phyloP scores from a whole-genome alignment of 2,113 vertebrate species.

The Megaptera novaeangliae region DNA sequence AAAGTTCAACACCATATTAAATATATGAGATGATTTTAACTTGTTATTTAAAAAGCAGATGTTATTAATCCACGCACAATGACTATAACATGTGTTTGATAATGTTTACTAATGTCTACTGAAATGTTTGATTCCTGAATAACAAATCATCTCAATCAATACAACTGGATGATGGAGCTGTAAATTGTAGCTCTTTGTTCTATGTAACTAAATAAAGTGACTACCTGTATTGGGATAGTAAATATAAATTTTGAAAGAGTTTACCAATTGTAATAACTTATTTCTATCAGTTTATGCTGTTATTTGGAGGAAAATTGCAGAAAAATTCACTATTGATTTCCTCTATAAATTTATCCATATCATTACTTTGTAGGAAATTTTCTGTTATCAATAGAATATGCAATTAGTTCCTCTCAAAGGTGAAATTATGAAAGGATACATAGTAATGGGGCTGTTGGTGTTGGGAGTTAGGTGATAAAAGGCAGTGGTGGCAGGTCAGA shows the following conservation, averaged over 20 bases:
- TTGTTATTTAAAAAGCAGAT: constrained; percentile 8
- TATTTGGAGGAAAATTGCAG: background rate
- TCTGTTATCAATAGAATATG: background rate
- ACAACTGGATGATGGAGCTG: background rate
- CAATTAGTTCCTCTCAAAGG: background rate
- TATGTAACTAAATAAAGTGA: background rate
- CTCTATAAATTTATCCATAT: background rate
- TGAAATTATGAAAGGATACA: background rate
- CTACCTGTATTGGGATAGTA: background rate
- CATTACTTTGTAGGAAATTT: background rate
- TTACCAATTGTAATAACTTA: background rate
- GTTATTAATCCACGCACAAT: background rate
- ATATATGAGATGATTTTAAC: constrained; percentile 10
- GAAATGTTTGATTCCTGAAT: constrained; percentile 15
- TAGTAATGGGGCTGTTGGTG: background rate
- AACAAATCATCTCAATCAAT: background rate
- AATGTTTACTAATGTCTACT: constrained; percentile 9
- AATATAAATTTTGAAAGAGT: background rate
- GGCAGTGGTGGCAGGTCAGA: background rate
- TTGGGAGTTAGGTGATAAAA: background rate
- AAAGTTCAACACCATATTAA: background rate
- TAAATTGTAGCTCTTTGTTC: constrained; percentile 1
- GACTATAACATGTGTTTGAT: background rate
- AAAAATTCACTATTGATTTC: background rate
- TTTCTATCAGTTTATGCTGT: background rate